Percentiles rank a stretch among this genome's conserved stretches.
Evolutionary conservation across 2,113 vertebrate genomes (phyloP).

Genomic region (Echinops telfairi): DNA sequence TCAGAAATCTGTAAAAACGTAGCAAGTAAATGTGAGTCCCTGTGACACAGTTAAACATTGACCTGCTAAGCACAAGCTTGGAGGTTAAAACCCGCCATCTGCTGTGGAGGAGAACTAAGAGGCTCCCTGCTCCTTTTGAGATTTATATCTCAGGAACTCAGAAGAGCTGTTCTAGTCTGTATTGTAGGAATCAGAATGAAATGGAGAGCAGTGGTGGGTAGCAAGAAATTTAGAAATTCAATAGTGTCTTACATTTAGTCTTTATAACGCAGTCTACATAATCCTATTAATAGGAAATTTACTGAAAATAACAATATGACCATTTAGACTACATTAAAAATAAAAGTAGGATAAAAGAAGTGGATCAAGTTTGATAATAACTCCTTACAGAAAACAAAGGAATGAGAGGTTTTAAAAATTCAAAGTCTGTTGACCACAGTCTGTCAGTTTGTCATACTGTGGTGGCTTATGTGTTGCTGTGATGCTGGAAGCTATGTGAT

Average conservation of each 20-base stretch:
- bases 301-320: not conserved
- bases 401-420: not conserved
- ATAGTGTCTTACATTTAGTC: not conserved
- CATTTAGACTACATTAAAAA: not conserved
- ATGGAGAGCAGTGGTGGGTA: too few species aligned
- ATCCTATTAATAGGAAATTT: not conserved
- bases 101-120: too few species aligned
- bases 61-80: too few species aligned
- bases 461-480: too few species aligned
- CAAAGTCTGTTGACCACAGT: not conserved
- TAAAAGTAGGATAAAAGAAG: conserved; percentile 25
- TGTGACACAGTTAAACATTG: too few species aligned
- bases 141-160: too few species aligned
- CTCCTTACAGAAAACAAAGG: conserved; percentile 20
- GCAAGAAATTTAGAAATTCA: not conserved
- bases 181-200: too few species aligned
- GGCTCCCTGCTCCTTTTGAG: too few species aligned
- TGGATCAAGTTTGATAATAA: conserved; percentile 13
- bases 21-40: not conserved
- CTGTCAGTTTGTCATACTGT: too few species aligned
- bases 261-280: not conserved
- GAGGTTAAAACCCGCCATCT: too few species aligned
- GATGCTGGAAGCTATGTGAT: too few species aligned
- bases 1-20: not conserved
- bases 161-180: too few species aligned